Percentiles rank a stretch among this genome's conserved stretches.
phyloP scores from a whole-genome alignment of 1,140 invertebrate genomes.

The Cheumatopsyche charites region DNA sequence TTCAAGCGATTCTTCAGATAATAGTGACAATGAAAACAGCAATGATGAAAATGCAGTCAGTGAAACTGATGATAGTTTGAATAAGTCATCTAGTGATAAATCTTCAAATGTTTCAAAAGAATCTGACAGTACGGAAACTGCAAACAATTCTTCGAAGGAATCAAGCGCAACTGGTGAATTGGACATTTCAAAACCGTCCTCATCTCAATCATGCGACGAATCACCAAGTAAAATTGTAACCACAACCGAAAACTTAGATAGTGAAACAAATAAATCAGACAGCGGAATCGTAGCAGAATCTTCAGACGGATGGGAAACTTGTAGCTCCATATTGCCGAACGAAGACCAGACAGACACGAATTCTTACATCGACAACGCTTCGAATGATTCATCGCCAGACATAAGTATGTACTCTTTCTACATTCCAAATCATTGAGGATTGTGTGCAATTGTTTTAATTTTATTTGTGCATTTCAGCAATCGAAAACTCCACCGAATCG shows the following conservation, averaged over 20 bases:
- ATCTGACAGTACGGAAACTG: background rate
- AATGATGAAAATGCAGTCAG: background rate
- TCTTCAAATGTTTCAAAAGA: background rate
- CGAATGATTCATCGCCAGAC: background rate
- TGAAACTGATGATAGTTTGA: background rate
- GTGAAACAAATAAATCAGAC: conserved; percentile 38
- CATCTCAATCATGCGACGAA: background rate
- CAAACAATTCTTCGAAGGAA: background rate
- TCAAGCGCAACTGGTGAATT: too few species aligned
- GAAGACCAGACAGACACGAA: conserved; percentile 39
- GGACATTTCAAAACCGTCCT: background rate
- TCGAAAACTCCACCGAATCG: conserved; percentile 1
- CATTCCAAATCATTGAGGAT: too few species aligned
- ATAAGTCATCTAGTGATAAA: background rate
- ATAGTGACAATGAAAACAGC: background rate
- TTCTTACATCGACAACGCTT: conserved; percentile 39
- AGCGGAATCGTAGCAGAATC: conserved; percentile 42
- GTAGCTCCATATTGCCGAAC: conserved; percentile 16
- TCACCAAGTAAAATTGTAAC: background rate
- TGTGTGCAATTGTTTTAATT: background rate
- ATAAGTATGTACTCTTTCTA: background rate
- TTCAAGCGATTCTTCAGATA: background rate
- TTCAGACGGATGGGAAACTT: conserved; percentile 1
- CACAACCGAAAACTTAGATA: background rate
- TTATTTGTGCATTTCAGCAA: conserved; percentile 12